A percentile compares a stretch with the other conserved stretches of the same genome.
phyloP scores from a whole-genome alignment of 37 sponge, comb jelly and placozoan genomes.

The Lycopodina hypogea region DNA sequence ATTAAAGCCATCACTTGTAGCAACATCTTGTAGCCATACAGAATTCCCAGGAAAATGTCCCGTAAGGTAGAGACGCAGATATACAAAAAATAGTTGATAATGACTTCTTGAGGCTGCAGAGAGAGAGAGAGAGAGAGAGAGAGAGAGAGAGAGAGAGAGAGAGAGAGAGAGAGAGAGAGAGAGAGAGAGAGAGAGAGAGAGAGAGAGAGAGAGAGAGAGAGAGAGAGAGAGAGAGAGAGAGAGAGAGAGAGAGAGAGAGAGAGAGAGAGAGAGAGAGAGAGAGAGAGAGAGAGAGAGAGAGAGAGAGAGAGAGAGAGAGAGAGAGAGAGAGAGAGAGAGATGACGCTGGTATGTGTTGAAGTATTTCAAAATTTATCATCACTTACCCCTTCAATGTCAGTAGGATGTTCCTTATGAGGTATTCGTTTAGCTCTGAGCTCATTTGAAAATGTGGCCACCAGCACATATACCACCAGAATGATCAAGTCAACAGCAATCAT shows the following conservation, averaged over 20 bases:
- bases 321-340: too few species aligned
- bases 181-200: too few species aligned
- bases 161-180: too few species aligned
- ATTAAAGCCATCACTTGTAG: slow-evolving; percentile 44
- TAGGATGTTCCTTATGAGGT: neutral
- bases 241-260: too few species aligned
- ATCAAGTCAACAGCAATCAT: slow-evolving; percentile 42
- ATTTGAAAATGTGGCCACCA: neutral
- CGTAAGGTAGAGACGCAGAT: slow-evolving; percentile 13
- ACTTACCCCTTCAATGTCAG: slow-evolving; percentile 10
- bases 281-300: too few species aligned
- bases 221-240: too few species aligned
- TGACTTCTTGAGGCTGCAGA: neutral
- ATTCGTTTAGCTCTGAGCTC: slow-evolving; percentile 2
- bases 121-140: too few species aligned
- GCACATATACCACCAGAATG: slow-evolving; percentile 6
- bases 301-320: too few species aligned
- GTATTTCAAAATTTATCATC: neutral
- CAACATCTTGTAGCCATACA: slow-evolving; percentile 47
- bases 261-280: too few species aligned
- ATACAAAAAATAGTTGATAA: slow-evolving; percentile 15
- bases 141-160: too few species aligned
- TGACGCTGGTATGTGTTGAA: too few species aligned
- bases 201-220: too few species aligned
- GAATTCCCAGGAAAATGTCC: slow-evolving; percentile 34